Evolutionary conservation across 1,140 invertebrate genomes (phyloP).

Genomic region (Drosophila carrolli): DNA sequence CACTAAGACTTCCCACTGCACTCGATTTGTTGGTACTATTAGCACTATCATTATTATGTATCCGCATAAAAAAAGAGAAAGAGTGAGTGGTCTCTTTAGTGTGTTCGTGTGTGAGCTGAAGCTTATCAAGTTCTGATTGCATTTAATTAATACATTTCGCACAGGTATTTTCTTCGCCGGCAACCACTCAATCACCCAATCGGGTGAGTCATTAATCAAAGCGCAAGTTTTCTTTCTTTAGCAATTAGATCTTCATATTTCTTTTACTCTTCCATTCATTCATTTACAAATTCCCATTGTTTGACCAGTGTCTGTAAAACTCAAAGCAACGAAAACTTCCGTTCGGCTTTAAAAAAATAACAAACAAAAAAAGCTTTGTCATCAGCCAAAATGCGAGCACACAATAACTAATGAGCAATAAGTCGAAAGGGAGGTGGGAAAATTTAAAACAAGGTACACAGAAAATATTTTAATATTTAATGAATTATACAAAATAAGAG

Average conservation of each 20-base stretch:
- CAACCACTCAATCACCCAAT: slow-evolving; percentile 10
- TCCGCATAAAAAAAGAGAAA: slow-evolving; percentile 12
- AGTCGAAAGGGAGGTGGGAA: slow-evolving; percentile 7
- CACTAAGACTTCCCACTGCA: slow-evolving; percentile 6
- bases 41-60: slow-evolving; percentile 8
- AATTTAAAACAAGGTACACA: slow-evolving; percentile 4
- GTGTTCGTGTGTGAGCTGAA: slow-evolving; percentile 1
- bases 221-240: neutral
- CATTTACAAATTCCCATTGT: slow-evolving; percentile 8
- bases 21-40: slow-evolving; percentile 12
- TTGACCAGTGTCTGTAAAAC: slow-evolving; percentile 6
- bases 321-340: slow-evolving; percentile 20
- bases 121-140: slow-evolving; percentile 25
- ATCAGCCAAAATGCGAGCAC: slow-evolving; percentile 30
- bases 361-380: slow-evolving; percentile 27
- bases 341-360: slow-evolving; percentile 5
- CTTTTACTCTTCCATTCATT: slow-evolving; percentile 7
- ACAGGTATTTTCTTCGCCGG: neutral
- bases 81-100: slow-evolving; percentile 1
- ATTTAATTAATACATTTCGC: slow-evolving; percentile 30
- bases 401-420: slow-evolving; percentile 42
- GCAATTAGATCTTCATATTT: slow-evolving; percentile 12
- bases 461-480: neutral
- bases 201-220: slow-evolving; percentile 30
- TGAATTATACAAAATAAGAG: no score